phyloP scores from a whole-genome alignment of 2,888 invertebrate genomes.

The Lithophane leautieri region DNA sequence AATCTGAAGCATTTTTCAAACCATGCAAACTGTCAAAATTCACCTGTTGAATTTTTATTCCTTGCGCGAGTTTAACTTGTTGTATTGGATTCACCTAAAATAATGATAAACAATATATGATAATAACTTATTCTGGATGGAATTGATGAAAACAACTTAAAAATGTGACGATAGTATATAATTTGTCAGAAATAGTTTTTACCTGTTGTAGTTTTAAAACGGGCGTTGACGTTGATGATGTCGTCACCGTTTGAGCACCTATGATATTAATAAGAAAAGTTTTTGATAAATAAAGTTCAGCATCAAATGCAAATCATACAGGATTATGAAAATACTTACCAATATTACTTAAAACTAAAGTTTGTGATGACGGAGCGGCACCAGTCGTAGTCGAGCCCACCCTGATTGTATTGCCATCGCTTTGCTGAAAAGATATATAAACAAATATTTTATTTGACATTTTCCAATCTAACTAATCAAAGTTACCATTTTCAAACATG shows the following conservation, averaged over 20 bases:
- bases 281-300: background rate
- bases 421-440: slow-evolving; percentile 79
- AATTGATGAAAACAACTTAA: slow-evolving; percentile 23
- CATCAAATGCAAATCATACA: background rate
- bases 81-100: slow-evolving; percentile 88
- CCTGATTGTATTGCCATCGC: slow-evolving; percentile 83
- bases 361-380: slow-evolving; percentile 81
- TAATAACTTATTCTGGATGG: slow-evolving; percentile 40
- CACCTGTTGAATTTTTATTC: slow-evolving; percentile 89
- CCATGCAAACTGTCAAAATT: slow-evolving; percentile 76
- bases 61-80: slow-evolving; percentile 87
- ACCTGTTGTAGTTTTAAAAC: slow-evolving; percentile 88
- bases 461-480: background rate
- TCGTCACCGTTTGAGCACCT: slow-evolving; percentile 83
- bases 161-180: slow-evolving; percentile 1
- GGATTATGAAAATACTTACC: slow-evolving; percentile 72
- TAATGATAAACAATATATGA: slow-evolving; percentile 65
- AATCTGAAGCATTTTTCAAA: slow-evolving; percentile 62
- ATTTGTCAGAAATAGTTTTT: slow-evolving; percentile 39
- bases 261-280: slow-evolving; percentile 41
- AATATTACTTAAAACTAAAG: slow-evolving; percentile 87
- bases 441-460: background rate
- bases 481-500: background rate
- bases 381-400: slow-evolving; percentile 77
- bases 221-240: slow-evolving; percentile 81